Base-by-base conservation (phyloP, 2,888 invertebrate species). In the Lucinisca nassula region DNA sequence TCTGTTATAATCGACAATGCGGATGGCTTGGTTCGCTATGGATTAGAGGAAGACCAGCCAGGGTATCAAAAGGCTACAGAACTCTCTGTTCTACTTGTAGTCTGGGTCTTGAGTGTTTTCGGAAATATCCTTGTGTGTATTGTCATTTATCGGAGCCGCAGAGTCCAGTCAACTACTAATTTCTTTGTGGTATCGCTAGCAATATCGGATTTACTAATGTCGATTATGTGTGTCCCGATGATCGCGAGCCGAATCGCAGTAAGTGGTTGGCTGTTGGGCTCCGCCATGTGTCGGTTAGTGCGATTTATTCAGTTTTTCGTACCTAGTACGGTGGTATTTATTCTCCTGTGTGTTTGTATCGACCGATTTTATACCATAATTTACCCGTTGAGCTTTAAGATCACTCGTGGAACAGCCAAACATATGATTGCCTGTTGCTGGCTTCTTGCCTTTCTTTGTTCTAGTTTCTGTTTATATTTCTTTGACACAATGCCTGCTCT, bases 141-240 rank as follows among this genome's bases (percentile, higher is more conserved):
- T 10, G 96, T 96, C n/a, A 95, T 96, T 58, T 92, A 94, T 80
- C 90, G 95, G 14, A 95, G 95, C 82, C 88, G 96, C n/a, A 92
- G 96, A 30, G 93, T 96, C 8, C 96, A 96, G 92, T 96, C 95
- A 17, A 96, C 96, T 21, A 96, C 96, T 27, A 96, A 96, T 84
- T 96, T 93, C 84, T 96, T 96, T 88, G 94, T 96, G 4, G 92
- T 95, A 10, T 93, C 95, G 0, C 79, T 96, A 55, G 95, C 95
- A 6, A 38, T 85, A 10, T 87, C 93, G 0, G 96, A 96, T 83
- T 58, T 96, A 6, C 14, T 92, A 1, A 73, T 95, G 61, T 84
- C 93, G 6, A 17, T 94, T 10, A 24, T 93, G 2, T 90, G 92
- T 37, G 89, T 94, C 79, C 95, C 95, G 0, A 92, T 95, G 70